Base-by-base conservation (phyloP, 1,140 invertebrate species). In the Heliconius hermathena region DNA sequence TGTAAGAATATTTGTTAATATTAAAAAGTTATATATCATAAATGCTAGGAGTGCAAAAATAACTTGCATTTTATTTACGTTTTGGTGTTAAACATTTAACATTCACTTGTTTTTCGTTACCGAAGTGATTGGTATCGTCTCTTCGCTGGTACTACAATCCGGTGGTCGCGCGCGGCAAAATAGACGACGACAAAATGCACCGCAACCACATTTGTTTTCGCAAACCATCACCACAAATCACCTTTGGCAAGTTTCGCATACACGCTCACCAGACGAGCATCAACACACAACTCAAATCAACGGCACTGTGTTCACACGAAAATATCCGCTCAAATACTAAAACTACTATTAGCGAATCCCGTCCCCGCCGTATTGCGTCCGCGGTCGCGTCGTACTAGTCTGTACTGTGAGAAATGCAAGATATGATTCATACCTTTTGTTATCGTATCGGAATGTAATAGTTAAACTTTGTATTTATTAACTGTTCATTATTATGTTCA, bases 131-230 rank as follows among this genome's bases (percentile, higher is more conserved):
- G 89, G 89, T 74, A 85, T 83, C 77, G 86, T 83, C 26, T 91
- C 87, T 81, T 87, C 85, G 54, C 78, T 80, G 74, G 84, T 84
- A 73, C 74, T 78, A 76, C 60, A 75, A 36, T 88, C 83, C 1
- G 84, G 78, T 2, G 85, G 83, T 16, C 82, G 85, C 22, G 83
- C 72, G 70, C 91, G 85, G 81, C 91, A 92, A 89, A 93, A 91
- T 36, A 92, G 77, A 70, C 89, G 89, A 18, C 87, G 85, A 77
- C 90, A 92, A 84, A 91, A 89, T 8, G 88, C 88, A 78, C 90
- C 83, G 76, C 91, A 93, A 36, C 87, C 86, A 77, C 90, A 92
- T 83, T 80, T 83, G 66, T 83, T 79, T 41, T 85, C 85, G 81
- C 90, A 90, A 75, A 91, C 90, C 91, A 93, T 93, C 54, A 77